Conservation (phyloP, 2,797 vertebrate species). For the Tapirus indicus region DNA sequence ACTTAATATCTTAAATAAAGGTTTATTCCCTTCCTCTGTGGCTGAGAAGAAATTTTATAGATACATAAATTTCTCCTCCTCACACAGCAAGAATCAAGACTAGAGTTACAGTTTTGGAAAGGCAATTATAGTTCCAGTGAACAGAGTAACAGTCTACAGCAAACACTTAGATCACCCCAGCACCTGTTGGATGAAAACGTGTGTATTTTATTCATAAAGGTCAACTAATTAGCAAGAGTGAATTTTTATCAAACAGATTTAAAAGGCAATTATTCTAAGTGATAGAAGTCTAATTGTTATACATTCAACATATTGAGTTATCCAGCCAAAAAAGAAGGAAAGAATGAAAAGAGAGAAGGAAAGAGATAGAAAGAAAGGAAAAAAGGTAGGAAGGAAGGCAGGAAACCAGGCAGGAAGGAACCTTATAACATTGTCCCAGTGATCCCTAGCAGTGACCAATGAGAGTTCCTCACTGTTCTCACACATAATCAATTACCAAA, state of each 20-base stretch:
- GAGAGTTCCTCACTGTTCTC: background rate
- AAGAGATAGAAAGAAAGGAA: accelerated
- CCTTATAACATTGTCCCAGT: background rate
- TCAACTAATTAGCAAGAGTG: constrained; percentile 79
- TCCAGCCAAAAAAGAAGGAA: background rate
- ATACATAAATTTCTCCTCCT: constrained; percentile 27
- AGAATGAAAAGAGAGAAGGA: accelerated
- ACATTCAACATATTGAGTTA: constrained; percentile 50
- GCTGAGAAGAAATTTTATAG: constrained; percentile 61
- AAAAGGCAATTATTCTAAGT: constrained; percentile 70
- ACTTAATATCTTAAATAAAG: constrained; percentile 59
- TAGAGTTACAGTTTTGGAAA: constrained; percentile 45
- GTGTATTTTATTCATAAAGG: constrained; percentile 78
- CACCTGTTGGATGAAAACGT: constrained; percentile 60
- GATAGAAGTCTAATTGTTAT: constrained; percentile 33
- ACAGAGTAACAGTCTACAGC: background rate
- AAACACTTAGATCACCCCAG: constrained; percentile 42
- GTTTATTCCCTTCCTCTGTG: constrained; percentile 24
- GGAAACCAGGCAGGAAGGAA: background rate
- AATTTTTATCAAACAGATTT: constrained; percentile 71
- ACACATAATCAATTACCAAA: constrained; percentile 59
- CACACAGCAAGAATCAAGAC: constrained; percentile 32
- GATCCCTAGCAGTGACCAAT: background rate
- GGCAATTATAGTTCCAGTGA: constrained; percentile 54
- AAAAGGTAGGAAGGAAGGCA: accelerated